Evolutionary conservation across 2,113 vertebrate genomes (phyloP), one percentile per base, ranked within the genome.

Genomic region (Neomonachus schauinslandi): DNA sequence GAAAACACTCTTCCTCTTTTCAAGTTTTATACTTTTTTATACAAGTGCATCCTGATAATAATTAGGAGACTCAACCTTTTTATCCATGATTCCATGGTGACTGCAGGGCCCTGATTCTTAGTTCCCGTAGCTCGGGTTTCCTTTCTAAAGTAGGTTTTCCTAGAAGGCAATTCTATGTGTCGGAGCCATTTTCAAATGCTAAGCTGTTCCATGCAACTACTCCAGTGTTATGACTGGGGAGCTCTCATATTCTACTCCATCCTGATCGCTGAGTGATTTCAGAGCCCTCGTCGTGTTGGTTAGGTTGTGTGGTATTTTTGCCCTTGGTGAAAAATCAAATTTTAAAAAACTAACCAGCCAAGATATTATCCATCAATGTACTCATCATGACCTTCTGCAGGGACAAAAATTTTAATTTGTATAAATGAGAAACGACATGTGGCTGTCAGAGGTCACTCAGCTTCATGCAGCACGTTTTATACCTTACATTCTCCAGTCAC

Each of bases 381-480:
- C 33, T 67, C 63, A 7, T 21, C 10, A 15, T n/a, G 72, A 61
- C 22, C 19, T 63, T 89, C 95, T 85, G 12, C 89, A 6, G 42
- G 24, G 14, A 33, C 63, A 33, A 36, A n/a, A 28, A 3, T 42
- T 67, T 91, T 39, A 11, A 76, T 77, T 36, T 55, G 2, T 28
- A 5, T 55, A 26, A 69, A 26, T 89, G 12, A 42, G 1, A 90
- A 91, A 36, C 33, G 51, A 2, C 19, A 2, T 16, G 11, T 24
- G 59, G 39, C 80, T 2, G 0, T n/a, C 71, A 33, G 69, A 42
- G 93, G 33, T 36, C 51, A 7, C 19, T 28, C 36, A 31, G 53
- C 33, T 18, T 49, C 0, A 0, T 0, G 3, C 5, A 3, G 28
- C 1, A 0, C 26, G 7, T 86, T 49, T 53, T 26, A 81, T 28